Evolutionary conservation across 1,140 invertebrate species (phyloP).

Genomic region (Conopomorpha cramerella): DNA sequence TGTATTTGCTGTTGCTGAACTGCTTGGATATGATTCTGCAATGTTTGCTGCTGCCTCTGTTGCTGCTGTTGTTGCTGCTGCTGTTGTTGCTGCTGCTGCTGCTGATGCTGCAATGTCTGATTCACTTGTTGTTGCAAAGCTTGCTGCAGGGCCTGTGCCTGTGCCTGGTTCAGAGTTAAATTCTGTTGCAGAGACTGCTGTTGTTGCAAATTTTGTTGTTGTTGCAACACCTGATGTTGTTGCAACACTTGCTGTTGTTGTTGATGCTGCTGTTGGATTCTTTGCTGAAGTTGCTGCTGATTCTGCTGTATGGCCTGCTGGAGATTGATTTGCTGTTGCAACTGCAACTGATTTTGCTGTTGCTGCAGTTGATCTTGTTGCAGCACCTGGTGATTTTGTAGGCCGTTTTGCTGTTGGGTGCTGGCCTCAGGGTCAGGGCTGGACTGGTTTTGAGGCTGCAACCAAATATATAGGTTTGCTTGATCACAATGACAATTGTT

Average conservation of each 20-base stretch:
- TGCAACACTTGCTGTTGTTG: conserved; percentile 24
- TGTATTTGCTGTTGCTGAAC: conserved; percentile 52
- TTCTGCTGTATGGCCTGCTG: conserved; percentile 43
- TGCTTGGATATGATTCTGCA: conserved; percentile 43
- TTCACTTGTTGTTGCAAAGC: conserved; percentile 46
- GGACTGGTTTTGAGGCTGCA: conserved; percentile 55
- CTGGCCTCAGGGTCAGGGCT: conserved; percentile 40
- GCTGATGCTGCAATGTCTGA: conserved; percentile 44
- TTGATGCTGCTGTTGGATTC: conserved; percentile 7
- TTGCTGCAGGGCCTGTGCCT: conserved; percentile 40
- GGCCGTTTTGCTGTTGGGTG: conserved; percentile 39
- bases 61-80: too few species aligned
- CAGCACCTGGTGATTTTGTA: conserved; percentile 43
- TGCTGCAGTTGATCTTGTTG: conserved; percentile 39
- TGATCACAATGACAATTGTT: too few species aligned
- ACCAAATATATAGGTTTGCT: too few species aligned
- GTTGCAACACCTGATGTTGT: conserved; percentile 20
- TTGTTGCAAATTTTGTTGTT: conserved; percentile 30
- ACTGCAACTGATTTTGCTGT: conserved; percentile 38
- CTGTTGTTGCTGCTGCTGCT: too few species aligned
- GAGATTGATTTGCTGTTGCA: too few species aligned
- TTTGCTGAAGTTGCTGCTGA: conserved; percentile 22
- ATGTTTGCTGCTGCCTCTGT: too few species aligned
- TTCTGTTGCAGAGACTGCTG: conserved; percentile 29
- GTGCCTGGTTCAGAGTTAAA: conserved; percentile 43